These are phyloP conservation scores for Vombatus ursinus DNA, from an alignment of 2,113 vertebrate species.

Conservation along the genomic window DNA sequence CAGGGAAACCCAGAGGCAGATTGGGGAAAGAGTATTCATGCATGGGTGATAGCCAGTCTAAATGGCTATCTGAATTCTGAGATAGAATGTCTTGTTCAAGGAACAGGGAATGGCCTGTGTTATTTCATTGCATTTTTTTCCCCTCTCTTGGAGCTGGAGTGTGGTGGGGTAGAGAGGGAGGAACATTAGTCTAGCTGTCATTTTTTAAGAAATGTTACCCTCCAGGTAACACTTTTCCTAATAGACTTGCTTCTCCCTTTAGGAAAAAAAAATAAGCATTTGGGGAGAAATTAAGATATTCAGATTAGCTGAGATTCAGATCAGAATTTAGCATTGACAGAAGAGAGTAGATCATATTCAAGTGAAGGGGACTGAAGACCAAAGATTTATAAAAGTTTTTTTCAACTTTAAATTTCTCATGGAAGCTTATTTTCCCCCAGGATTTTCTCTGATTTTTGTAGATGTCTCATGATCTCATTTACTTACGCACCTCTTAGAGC, in stretches of 20 bases:
- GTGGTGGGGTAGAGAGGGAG: neutral
- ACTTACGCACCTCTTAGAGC: neutral
- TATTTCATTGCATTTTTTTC: neutral
- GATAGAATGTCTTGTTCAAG: no score
- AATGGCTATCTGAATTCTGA: neutral
- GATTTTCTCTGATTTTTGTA: neutral
- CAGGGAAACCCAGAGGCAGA: neutral
- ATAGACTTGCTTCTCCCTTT: slow-evolving; percentile 1
- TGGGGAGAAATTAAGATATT: neutral
- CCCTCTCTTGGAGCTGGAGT: neutral
- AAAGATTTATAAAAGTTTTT: neutral
- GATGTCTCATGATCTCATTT: neutral
- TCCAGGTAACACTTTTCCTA: neutral
- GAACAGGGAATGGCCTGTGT: no score
- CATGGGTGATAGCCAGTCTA: neutral
- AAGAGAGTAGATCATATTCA: neutral
- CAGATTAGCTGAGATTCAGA: neutral
- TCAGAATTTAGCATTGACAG: neutral
- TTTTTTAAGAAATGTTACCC: neutral
- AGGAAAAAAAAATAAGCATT: neutral
- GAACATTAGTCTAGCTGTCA: neutral
- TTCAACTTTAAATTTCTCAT: no score
- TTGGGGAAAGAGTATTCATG: neutral
- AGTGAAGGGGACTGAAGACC: neutral
- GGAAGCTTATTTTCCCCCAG: neutral